Conservation (phyloP, 2,888 invertebrate species). For the Hirtodrosophila histrioides region DNA sequence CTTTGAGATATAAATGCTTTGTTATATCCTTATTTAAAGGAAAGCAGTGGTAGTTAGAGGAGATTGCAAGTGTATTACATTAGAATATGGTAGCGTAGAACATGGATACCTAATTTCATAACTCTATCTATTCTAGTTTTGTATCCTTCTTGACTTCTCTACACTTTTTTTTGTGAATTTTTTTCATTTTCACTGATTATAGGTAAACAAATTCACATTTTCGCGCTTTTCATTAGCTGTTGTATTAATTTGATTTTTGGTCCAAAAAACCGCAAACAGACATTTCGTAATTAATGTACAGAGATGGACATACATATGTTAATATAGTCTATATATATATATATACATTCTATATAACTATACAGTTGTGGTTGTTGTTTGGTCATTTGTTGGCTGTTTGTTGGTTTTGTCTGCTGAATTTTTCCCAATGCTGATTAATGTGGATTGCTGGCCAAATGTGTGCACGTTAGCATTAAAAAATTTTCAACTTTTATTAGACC, state of each 20-base stretch:
- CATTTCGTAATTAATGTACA: constrained; percentile 59
- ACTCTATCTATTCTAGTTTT: too few species aligned
- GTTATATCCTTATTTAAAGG: too few species aligned
- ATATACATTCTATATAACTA: constrained; percentile 21
- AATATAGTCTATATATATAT: constrained; percentile 1
- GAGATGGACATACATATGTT: constrained; percentile 28
- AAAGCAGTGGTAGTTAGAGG: too few species aligned
- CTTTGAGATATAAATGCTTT: too few species aligned
- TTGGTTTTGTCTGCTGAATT: constrained; percentile 24
- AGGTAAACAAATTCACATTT: constrained; percentile 7
- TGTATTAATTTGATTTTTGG: constrained; percentile 11
- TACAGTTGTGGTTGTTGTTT: constrained; percentile 25
- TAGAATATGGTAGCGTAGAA: too few species aligned
- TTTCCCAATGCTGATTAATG: constrained; percentile 72
- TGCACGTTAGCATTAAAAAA: constrained; percentile 75
- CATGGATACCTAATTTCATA: too few species aligned
- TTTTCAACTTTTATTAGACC: constrained; percentile 70
- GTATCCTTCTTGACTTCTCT: too few species aligned
- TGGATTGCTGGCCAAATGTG: constrained; percentile 68
- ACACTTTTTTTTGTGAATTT: too few species aligned
- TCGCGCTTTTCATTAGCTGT: constrained; percentile 15
- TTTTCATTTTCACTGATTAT: too few species aligned
- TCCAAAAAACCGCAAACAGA: constrained; percentile 60
- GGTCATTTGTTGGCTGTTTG: constrained; percentile 21
- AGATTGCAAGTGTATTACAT: too few species aligned